Percentiles rank a stretch among this genome's conserved stretches.
phyloP scores from a whole-genome alignment of 2,113 vertebrate species.

The Casuarius casuarius region DNA sequence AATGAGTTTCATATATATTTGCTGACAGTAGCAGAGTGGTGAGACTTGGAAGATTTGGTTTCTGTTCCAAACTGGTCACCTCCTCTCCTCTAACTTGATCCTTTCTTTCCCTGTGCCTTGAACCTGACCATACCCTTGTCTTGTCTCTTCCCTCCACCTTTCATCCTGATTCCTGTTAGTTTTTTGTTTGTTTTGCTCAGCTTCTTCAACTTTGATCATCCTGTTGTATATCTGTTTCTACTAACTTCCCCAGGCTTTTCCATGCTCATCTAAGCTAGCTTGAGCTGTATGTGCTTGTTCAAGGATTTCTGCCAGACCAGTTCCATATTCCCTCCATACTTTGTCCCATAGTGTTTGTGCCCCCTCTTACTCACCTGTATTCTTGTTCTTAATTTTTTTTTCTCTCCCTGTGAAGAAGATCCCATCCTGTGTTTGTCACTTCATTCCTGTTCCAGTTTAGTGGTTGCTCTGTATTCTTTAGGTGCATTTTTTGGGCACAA shows the following conservation, averaged over 20 bases:
- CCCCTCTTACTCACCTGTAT: neutral
- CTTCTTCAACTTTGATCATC: neutral
- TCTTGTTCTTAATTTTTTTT: neutral
- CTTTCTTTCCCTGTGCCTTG: neutral
- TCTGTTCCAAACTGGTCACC: neutral
- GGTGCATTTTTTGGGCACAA: rapidly evolving
- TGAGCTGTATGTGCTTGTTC: neutral
- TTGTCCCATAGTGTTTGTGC: neutral
- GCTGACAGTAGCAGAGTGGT: neutral
- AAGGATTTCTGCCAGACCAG: neutral
- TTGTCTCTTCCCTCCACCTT: neutral
- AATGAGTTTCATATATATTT: neutral
- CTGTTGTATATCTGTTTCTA: neutral
- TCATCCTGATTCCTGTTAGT: neutral
- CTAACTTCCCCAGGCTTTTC: neutral
- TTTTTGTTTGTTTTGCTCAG: neutral
- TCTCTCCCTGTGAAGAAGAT: neutral
- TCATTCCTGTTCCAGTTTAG: neutral
- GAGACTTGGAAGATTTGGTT: neutral
- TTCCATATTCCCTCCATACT: neutral
- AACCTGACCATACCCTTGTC: neutral
- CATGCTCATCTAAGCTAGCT: neutral
- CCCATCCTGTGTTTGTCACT: neutral
- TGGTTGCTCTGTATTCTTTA: neutral
- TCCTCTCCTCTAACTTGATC: neutral